Conservation (phyloP, 2,797 vertebrate species). For the Arctocebus calabarensis region DNA sequence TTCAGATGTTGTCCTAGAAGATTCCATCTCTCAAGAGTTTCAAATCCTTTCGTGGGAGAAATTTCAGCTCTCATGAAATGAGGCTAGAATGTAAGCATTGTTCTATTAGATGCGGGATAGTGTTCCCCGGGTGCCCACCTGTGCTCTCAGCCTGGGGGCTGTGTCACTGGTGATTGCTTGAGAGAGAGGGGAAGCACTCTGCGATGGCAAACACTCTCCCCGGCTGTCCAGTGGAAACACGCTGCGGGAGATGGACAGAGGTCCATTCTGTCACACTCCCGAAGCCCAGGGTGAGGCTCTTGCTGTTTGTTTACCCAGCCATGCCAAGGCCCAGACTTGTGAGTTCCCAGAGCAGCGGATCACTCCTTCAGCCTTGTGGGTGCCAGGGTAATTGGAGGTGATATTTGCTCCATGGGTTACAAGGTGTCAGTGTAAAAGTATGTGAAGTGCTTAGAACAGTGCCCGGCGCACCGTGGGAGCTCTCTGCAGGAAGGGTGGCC, state of each 20-base stretch:
- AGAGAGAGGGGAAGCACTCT: neutral
- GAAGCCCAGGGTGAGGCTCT: neutral
- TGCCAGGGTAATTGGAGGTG: neutral
- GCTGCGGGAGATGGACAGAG: neutral
- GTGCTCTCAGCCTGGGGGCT: neutral
- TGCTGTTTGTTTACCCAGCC: neutral
- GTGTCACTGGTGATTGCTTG: neutral
- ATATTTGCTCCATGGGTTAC: neutral
- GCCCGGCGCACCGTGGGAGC: neutral
- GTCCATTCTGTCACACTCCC: neutral
- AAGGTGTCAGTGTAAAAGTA: neutral
- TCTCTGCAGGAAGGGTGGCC: neutral
- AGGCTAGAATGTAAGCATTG: neutral
- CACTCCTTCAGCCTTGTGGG: neutral
- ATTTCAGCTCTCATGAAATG: neutral
- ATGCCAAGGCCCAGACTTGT: neutral
- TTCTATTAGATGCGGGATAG: neutral
- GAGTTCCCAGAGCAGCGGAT: neutral
- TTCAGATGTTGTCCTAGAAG: constrained; percentile 2
- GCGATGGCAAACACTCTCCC: neutral
- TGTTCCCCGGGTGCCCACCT: neutral
- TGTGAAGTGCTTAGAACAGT: neutral
- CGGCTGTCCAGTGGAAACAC: neutral
- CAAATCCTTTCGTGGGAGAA: constrained; percentile 19
- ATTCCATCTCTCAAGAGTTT: constrained; percentile 25